Conservation (phyloP, 2,888 invertebrate genomes). For the Ochropacha duplaris region DNA sequence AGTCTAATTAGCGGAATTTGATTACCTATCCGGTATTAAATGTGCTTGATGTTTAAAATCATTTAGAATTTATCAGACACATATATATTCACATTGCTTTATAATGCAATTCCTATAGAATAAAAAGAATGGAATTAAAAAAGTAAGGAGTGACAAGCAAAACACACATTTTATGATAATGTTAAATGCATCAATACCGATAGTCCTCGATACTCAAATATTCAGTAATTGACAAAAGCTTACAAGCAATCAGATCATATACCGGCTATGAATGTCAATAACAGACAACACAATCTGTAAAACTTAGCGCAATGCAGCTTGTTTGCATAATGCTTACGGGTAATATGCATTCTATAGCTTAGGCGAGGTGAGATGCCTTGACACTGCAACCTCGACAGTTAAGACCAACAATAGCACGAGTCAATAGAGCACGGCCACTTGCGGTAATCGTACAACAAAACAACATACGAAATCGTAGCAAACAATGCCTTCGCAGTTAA, state of each 20-base stretch:
- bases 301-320: not conserved
- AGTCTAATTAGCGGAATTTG: too few species aligned
- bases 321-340: conserved; percentile 30
- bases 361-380: conserved; percentile 58
- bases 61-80: too few species aligned
- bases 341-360: conserved; percentile 37
- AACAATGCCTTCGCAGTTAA: conserved; percentile 40
- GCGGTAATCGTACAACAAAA: conserved; percentile 58
- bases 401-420: conserved; percentile 58
- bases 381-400: conserved; percentile 64
- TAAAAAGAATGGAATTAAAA: too few species aligned
- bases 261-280: not conserved
- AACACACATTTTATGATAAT: too few species aligned
- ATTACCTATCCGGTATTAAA: too few species aligned
- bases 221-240: not conserved
- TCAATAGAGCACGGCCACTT: conserved; percentile 66
- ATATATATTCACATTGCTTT: too few species aligned
- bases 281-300: not conserved
- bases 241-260: not conserved
- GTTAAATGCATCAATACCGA: too few species aligned
- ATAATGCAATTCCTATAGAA: too few species aligned
- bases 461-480: conserved; percentile 49
- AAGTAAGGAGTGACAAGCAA: too few species aligned
- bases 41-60: too few species aligned
- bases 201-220: not conserved